Evolutionary conservation across 1,140 invertebrate genomes (phyloP), one percentile per base, ranked within the genome.

Genomic region (Halictus rubicundus): DNA sequence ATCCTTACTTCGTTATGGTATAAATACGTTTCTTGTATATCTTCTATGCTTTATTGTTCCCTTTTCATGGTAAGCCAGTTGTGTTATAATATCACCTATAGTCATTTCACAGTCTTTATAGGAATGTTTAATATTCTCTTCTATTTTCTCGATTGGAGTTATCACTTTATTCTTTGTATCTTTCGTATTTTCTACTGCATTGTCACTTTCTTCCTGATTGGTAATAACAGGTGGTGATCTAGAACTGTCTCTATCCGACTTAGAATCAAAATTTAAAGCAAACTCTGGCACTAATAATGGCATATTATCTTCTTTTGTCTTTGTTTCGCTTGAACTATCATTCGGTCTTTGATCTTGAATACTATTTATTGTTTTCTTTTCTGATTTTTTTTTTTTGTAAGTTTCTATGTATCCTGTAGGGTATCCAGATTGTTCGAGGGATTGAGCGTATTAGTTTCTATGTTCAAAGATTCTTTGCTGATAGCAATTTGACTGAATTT

Each of bases 51-150:
- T n/a, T n/a, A n/a, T n/a, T n/a, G n/a, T n/a, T n/a, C n/a, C 92
- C 90, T 93, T 92, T 77, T 93, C 91, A 72, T 93, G 92, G 83
- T 92, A 93, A 52, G 90, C 92, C 76, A 93, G 82, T 61, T 92
- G 87, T 21, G 82, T 84, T 37, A 93, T 89, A 52, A 92, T 88
- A 78, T 91, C 91, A 21, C 89, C 88, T 60, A 92, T 87, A 6
- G 91, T 93, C 79, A 90, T 89, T 52, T 91, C 92, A 73, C 60
- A 54, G 80, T 92, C 57, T 54, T 88, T 46, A 16, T 85, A 83
- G 21, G 86, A 60, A 70, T 84, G 57, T 23, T 81, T 80, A 1
- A 64, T 65, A 3, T 77, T 72, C 16, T 88, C 80, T 12, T 84
- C 80, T 21, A 80, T 19, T 32, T 88, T 87, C 63, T 89, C 88